A percentile compares a stretch with the other conserved stretches of the same genome.
phyloP scores from a whole-genome alignment of 2,888 invertebrate species.

The Brachyptera putata region DNA sequence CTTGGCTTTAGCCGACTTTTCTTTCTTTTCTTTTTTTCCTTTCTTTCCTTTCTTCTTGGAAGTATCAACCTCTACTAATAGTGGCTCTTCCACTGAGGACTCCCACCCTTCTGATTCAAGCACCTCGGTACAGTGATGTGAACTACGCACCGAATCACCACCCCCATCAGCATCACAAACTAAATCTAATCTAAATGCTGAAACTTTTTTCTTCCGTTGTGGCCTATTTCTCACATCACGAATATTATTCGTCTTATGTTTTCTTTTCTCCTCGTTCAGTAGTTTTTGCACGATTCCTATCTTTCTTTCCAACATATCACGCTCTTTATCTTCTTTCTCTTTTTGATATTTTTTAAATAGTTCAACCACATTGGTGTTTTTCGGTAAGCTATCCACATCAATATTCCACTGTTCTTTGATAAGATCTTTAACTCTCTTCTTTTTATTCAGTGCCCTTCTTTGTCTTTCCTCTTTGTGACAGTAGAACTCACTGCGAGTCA shows the following conservation, averaged over 20 bases:
- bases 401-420: not conserved
- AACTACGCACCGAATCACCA: no score
- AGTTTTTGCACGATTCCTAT: not conserved
- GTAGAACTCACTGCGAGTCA: not conserved
- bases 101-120: no score
- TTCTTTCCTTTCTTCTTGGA: not conserved
- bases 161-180: no score
- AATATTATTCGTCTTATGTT: not conserved
- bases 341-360: not conserved
- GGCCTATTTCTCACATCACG: no score
- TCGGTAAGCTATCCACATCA: not conserved
- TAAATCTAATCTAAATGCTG: not conserved
- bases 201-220: not conserved
- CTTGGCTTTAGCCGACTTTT: not conserved
- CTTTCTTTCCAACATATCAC: not conserved
- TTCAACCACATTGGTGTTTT: conserved; percentile 1
- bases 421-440: not conserved
- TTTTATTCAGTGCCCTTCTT: not conserved
- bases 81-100: not conserved
- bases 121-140: no score
- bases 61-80: not conserved
- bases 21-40: not conserved
- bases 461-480: conserved; percentile 7
- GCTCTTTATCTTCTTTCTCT: not conserved
- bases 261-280: not conserved